Evolutionary conservation across 2,113 vertebrate species (phyloP).

Genomic region (Lampris megalopsis): DNA sequence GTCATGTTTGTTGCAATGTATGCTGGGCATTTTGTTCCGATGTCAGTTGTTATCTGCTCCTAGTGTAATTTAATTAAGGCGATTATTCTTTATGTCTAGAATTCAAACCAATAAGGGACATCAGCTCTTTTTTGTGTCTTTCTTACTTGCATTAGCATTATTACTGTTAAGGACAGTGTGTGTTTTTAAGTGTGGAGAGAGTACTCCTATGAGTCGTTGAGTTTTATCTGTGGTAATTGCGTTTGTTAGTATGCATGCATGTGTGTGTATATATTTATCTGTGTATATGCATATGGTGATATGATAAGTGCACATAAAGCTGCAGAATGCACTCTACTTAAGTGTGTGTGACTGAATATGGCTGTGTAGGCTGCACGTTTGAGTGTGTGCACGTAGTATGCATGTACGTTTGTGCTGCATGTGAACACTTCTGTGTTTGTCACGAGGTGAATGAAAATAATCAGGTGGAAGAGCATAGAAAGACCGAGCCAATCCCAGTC

Average conservation of each 20-base stretch:
- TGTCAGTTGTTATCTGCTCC: no score
- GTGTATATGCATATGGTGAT: neutral
- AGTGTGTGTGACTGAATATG: neutral
- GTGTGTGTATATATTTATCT: neutral
- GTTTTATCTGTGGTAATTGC: neutral
- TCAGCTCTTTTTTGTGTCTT: neutral
- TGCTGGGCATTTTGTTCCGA: no score
- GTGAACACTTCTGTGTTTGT: neutral
- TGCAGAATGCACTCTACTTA: neutral
- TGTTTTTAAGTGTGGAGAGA: neutral
- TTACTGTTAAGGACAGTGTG: neutral
- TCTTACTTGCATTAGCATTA: neutral
- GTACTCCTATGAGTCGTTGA: neutral
- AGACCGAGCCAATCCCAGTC: constrained; percentile 10
- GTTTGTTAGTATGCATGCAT: neutral
- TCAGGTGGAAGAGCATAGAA: constrained; percentile 10
- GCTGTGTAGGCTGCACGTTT: neutral
- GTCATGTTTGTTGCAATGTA: no score
- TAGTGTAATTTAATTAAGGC: neutral
- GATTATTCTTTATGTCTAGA: neutral
- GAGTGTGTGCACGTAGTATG: neutral
- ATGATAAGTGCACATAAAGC: neutral
- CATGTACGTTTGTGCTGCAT: neutral
- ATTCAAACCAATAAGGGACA: neutral
- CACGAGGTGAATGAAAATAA: neutral